phyloP scores from a whole-genome alignment of 2,113 vertebrate species.

The Protomyctophum bolini region DNA sequence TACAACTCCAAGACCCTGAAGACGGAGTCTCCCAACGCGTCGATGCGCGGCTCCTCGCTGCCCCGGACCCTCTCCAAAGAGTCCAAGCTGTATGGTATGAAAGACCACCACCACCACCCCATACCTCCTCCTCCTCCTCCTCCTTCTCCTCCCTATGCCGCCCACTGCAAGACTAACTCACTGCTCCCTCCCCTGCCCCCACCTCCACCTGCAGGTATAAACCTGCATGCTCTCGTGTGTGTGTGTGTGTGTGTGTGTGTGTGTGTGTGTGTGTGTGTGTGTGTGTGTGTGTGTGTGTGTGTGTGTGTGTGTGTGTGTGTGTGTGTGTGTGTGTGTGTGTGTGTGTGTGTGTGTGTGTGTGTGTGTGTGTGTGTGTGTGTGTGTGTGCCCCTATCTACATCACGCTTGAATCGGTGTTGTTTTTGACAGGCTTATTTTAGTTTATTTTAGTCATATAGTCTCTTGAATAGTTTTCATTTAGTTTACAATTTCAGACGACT shows the following conservation, averaged over 20 bases:
- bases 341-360: too few species aligned
- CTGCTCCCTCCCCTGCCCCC: conserved; percentile 94
- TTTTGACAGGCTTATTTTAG: too few species aligned
- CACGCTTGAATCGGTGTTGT: too few species aligned
- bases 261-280: neutral
- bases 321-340: too few species aligned
- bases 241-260: neutral
- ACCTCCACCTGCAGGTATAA: conserved; percentile 94
- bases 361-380: conserved; percentile 5
- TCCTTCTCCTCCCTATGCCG: conserved; percentile 82
- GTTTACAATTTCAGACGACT: too few species aligned
- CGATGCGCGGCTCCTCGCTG: conserved; percentile 92
- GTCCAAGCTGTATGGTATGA: conserved; percentile 99
- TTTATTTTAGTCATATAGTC: too few species aligned
- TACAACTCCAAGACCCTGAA: conserved; percentile 98
- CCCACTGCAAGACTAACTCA: conserved; percentile 92
- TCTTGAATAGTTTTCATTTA: too few species aligned
- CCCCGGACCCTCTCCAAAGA: conserved; percentile 97
- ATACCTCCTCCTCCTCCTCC: conserved; percentile 32
- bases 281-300: neutral
- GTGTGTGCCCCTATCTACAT: neutral
- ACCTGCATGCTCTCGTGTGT: conserved; percentile 59
- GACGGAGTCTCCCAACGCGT: conserved; percentile 93
- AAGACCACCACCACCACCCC: conserved; percentile 79
- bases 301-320: too few species aligned